These are phyloP conservation scores for Rhynchomys soricoides DNA, from an alignment of 2,113 vertebrate species.

Conservation along the genomic window DNA sequence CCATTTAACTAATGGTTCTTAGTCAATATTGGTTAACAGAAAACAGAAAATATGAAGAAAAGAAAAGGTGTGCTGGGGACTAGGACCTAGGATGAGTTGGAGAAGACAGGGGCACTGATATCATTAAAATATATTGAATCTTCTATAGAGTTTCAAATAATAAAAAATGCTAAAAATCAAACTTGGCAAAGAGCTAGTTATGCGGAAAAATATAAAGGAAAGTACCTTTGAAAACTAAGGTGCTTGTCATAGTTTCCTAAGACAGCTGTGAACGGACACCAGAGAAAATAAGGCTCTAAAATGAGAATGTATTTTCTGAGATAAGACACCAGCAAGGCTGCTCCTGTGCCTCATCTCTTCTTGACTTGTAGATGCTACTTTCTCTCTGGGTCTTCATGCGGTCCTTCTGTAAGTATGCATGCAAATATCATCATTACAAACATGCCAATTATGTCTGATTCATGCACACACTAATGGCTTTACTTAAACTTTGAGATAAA, in stretches of 20 bases:
- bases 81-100: background rate
- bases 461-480: background rate
- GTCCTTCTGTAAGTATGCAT: background rate
- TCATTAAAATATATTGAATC: too few species aligned
- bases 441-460: background rate
- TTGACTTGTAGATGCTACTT: fast-evolving
- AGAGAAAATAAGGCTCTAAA: background rate
- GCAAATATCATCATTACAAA: background rate
- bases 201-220: background rate
- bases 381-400: background rate
- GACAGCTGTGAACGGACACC: background rate
- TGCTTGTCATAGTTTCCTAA: background rate
- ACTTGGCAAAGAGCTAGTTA: background rate
- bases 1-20: background rate
- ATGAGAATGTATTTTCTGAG: background rate
- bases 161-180: background rate
- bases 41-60: background rate
- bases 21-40: background rate
- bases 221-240: background rate
- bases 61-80: too few species aligned
- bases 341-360: background rate
- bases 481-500: background rate
- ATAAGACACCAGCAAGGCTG: too few species aligned
- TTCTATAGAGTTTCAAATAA: background rate
- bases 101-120: background rate